phyloP scores from a whole-genome alignment of 2,888 invertebrate genomes.

The Agriotes lineatus region DNA sequence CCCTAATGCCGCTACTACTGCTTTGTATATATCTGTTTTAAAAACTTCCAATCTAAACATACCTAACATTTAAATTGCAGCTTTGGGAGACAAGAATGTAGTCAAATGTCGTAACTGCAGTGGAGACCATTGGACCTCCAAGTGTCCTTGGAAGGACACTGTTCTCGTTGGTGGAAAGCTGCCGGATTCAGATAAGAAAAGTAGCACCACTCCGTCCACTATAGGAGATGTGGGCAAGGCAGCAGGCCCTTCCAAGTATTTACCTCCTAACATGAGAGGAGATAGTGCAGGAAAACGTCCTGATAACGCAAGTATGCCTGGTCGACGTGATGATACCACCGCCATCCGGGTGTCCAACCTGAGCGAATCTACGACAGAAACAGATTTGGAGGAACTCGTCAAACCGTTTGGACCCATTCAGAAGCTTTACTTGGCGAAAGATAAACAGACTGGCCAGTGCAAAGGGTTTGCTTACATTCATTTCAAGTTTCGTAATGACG shows the following conservation, averaged over 20 bases:
- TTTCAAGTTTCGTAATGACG: slow-evolving; percentile 91
- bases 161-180: slow-evolving; percentile 77
- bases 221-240: slow-evolving; percentile 55
- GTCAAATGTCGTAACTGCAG: slow-evolving; percentile 92
- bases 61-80: slow-evolving; percentile 31
- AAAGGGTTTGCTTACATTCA: slow-evolving; percentile 99
- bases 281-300: slow-evolving; percentile 84
- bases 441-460: slow-evolving; percentile 87
- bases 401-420: slow-evolving; percentile 93
- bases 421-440: slow-evolving; percentile 96
- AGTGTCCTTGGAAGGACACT: slow-evolving; percentile 97
- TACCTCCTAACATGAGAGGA: slow-evolving; percentile 91
- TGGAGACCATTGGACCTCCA: slow-evolving; percentile 98
- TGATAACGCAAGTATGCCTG: slow-evolving; percentile 62
- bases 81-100: slow-evolving; percentile 73
- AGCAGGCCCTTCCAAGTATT: slow-evolving; percentile 77
- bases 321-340: slow-evolving; percentile 80
- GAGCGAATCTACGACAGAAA: slow-evolving; percentile 94
- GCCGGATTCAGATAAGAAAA: slow-evolving; percentile 69
- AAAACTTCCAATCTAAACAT: too few relatives aligned
- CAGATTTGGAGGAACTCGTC: slow-evolving; percentile 95
- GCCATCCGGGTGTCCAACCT: slow-evolving; percentile 98
- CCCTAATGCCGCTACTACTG: too few relatives aligned
- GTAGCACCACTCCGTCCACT: slow-evolving; percentile 29
- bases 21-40: too few relatives aligned